Percentiles rank a stretch among this genome's conserved stretches.
These are phyloP conservation scores for Biston betularia DNA, from an alignment of 2,888 invertebrate species.

Conservation along the genomic window DNA sequence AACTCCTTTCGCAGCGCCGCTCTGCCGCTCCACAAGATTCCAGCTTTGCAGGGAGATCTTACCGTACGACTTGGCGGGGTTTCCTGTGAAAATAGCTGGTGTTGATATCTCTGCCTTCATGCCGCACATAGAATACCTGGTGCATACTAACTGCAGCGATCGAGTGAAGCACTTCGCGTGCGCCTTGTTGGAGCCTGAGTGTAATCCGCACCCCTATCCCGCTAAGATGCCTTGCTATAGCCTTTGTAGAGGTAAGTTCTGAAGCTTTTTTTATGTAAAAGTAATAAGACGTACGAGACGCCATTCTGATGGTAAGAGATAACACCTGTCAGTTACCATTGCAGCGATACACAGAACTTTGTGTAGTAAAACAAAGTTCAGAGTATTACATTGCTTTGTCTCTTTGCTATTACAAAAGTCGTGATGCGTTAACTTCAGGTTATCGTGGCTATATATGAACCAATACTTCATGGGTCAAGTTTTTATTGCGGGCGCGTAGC, in stretches of 20 bases:
- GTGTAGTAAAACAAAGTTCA: too few relatives aligned
- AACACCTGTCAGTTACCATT: too few relatives aligned
- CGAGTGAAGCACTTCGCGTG: slow-evolving; percentile 88
- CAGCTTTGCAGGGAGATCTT: slow-evolving; percentile 87
- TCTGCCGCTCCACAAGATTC: slow-evolving; percentile 83
- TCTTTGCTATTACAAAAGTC: too few relatives aligned
- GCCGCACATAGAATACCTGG: slow-evolving; percentile 86
- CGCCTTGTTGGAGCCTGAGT: slow-evolving; percentile 88
- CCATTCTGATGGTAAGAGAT: too few relatives aligned
- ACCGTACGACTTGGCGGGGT: slow-evolving; percentile 88
- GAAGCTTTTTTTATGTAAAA: background rate
- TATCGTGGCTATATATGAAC: too few relatives aligned
- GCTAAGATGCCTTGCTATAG: slow-evolving; percentile 88
- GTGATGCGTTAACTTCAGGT: too few relatives aligned
- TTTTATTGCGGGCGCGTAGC: too few relatives aligned
- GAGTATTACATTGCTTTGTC: too few relatives aligned
- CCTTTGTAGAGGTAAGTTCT: slow-evolving; percentile 87
- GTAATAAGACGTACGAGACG: too few relatives aligned
- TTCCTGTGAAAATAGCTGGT: slow-evolving; percentile 71
- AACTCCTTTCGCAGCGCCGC: slow-evolving; percentile 63
- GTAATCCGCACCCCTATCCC: slow-evolving; percentile 85
- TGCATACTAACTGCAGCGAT: slow-evolving; percentile 88
- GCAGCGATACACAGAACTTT: too few relatives aligned
- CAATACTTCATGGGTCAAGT: too few relatives aligned
- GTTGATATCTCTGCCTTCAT: slow-evolving; percentile 73